These are phyloP conservation scores for Gymnoscelis rufifasciata DNA, from an alignment of 2,888 invertebrate genomes.

Conservation along the genomic window DNA sequence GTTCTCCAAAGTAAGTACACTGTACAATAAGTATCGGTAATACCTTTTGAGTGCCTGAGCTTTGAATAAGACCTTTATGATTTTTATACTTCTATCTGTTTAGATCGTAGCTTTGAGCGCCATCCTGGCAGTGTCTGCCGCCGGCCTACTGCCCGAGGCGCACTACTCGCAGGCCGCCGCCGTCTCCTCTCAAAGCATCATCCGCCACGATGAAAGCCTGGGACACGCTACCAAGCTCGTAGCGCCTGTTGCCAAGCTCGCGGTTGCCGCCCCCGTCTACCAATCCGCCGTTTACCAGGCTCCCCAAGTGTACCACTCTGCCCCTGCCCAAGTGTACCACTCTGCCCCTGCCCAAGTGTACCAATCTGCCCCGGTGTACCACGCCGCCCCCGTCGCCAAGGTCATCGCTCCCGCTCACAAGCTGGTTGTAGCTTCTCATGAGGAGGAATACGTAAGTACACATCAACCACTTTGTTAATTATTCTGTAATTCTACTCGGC, in stretches of 20 bases:
- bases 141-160: constrained; percentile 56
- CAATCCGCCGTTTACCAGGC: constrained; percentile 38
- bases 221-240: constrained; percentile 37
- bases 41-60: too few relatives aligned
- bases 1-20: constrained; percentile 62
- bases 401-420: constrained; percentile 39
- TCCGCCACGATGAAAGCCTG: constrained; percentile 51
- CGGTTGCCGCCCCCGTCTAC: constrained; percentile 34
- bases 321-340: constrained; percentile 33
- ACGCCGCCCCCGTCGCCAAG: constrained; percentile 30
- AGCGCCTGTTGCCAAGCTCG: constrained; percentile 30
- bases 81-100: too few relatives aligned
- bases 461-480: background rate
- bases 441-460: constrained; percentile 29
- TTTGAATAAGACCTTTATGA: too few relatives aligned
- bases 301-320: constrained; percentile 36
- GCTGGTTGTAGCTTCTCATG: constrained; percentile 42
- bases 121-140: constrained; percentile 59
- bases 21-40: too few relatives aligned
- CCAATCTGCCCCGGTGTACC: constrained; percentile 24
- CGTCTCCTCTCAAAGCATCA: constrained; percentile 66
- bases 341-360: constrained; percentile 29
- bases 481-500: too few relatives aligned
- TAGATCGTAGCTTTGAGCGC: constrained; percentile 58
- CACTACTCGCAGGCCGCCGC: constrained; percentile 60